A percentile compares a stretch with the other conserved stretches of the same genome.
phyloP scores from a whole-genome alignment of 1,140 invertebrate genomes.

The Bemisia tabaci region DNA sequence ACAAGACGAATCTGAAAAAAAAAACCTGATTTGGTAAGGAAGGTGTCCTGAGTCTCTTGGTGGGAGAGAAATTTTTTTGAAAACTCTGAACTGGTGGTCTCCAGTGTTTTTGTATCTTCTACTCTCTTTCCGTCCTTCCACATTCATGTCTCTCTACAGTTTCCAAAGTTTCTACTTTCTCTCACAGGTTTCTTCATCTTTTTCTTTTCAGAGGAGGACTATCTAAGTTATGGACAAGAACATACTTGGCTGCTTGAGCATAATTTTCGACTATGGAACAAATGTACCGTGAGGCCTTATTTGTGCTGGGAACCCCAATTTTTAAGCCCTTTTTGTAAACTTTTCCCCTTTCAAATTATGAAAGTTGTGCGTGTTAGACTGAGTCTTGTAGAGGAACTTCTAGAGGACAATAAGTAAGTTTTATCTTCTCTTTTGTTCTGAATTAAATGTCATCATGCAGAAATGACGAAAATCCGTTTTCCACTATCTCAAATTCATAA shows the following conservation, averaged over 20 bases:
- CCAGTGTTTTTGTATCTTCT: no score
- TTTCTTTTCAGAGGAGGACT: slow-evolving; percentile 38
- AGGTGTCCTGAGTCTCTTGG: no score
- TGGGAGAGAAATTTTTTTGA: no score
- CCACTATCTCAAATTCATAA: slow-evolving; percentile 5
- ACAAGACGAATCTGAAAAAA: no score
- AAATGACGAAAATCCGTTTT: no score
- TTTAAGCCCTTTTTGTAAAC: slow-evolving; percentile 57
- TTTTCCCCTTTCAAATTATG: slow-evolving; percentile 78
- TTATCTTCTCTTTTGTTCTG: not conserved
- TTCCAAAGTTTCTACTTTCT: no score
- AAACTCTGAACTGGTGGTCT: no score
- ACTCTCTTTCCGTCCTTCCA: no score
- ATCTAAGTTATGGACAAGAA: slow-evolving; percentile 57
- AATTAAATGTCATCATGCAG: not conserved
- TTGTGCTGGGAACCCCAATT: slow-evolving; percentile 64
- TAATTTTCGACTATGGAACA: slow-evolving; percentile 64
- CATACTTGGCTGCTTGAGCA: slow-evolving; percentile 71
- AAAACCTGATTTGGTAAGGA: no score
- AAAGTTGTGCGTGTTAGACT: slow-evolving; percentile 67
- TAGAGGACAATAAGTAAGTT: slow-evolving; percentile 54
- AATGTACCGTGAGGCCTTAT: slow-evolving; percentile 51
- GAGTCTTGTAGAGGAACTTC: slow-evolving; percentile 49
- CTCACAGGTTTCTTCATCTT: slow-evolving; percentile 5
- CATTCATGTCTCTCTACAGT: no score